Percentiles rank a stretch among this genome's conserved stretches.
Evolutionary conservation across 2,888 invertebrate species (phyloP).

Genomic region (Epistrophe eligans): DNA sequence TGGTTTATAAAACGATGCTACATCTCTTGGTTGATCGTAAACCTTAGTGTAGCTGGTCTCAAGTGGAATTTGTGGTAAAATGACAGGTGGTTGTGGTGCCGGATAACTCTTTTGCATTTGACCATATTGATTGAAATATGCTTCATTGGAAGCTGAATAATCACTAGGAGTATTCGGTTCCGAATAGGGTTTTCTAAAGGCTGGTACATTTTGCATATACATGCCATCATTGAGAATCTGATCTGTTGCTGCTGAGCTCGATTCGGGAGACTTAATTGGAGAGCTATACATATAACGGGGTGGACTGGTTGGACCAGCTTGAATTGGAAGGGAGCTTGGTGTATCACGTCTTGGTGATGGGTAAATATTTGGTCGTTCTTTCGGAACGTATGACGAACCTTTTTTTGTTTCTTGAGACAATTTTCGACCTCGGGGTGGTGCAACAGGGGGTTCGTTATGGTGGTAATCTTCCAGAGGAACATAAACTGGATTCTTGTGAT

Average conservation of each 20-base stretch:
- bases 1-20: slow-evolving; percentile 27
- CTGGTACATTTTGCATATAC: slow-evolving; percentile 45
- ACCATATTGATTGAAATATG: slow-evolving; percentile 30
- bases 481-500: slow-evolving; percentile 67
- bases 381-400: slow-evolving; percentile 17
- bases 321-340: slow-evolving; percentile 45
- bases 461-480: slow-evolving; percentile 52
- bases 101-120: slow-evolving; percentile 18
- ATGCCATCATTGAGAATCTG: slow-evolving; percentile 42
- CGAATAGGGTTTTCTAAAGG: slow-evolving; percentile 34
- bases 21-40: slow-evolving; percentile 61
- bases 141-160: slow-evolving; percentile 32
- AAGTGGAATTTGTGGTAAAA: slow-evolving; percentile 64
- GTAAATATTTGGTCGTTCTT: slow-evolving; percentile 55
- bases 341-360: slow-evolving; percentile 43
- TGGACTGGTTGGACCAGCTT: slow-evolving; percentile 44
- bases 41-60: slow-evolving; percentile 70
- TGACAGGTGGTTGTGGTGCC: slow-evolving; percentile 40
- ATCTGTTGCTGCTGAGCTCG: neutral
- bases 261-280: slow-evolving; percentile 45
- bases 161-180: slow-evolving; percentile 48
- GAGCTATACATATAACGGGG: slow-evolving; percentile 45
- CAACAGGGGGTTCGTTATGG: slow-evolving; percentile 63
- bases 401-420: slow-evolving; percentile 26
- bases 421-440: slow-evolving; percentile 74